Percentiles rank a stretch among this genome's conserved stretches.
These are phyloP conservation scores for Tinamus guttatus DNA, from an alignment of 2,113 vertebrate species.

Conservation along the genomic window DNA sequence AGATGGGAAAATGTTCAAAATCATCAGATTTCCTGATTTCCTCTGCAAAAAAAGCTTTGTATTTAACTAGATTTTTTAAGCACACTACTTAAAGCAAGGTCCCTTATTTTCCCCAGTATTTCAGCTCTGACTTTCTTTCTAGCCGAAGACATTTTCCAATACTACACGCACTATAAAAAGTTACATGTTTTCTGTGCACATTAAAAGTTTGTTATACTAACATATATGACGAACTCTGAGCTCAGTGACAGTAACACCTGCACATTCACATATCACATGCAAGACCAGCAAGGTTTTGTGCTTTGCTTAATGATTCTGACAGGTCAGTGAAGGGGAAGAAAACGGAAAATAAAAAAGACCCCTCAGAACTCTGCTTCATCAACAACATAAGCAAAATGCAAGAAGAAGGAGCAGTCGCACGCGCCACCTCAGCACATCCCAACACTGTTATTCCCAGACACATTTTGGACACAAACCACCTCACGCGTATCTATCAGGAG, in stretches of 20 bases:
- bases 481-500: neutral
- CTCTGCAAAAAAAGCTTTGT: neutral
- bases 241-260: neutral
- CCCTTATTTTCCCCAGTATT: neutral
- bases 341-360: fast-evolving
- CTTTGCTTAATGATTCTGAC: neutral
- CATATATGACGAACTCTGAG: neutral
- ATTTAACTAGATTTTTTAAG: neutral
- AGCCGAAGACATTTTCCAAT: neutral
- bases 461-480: neutral
- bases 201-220: neutral
- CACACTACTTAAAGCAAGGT: neutral
- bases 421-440: neutral
- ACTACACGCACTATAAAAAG: neutral
- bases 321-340: neutral
- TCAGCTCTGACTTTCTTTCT: neutral
- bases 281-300: neutral
- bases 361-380: neutral
- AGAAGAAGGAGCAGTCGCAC: neutral
- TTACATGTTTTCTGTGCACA: neutral
- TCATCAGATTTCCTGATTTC: neutral
- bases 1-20: neutral
- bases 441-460: neutral
- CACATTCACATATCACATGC: neutral
- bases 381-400: fast-evolving